phyloP scores from a whole-genome alignment of 2,888 invertebrate species.

The Vanessa cardui region DNA sequence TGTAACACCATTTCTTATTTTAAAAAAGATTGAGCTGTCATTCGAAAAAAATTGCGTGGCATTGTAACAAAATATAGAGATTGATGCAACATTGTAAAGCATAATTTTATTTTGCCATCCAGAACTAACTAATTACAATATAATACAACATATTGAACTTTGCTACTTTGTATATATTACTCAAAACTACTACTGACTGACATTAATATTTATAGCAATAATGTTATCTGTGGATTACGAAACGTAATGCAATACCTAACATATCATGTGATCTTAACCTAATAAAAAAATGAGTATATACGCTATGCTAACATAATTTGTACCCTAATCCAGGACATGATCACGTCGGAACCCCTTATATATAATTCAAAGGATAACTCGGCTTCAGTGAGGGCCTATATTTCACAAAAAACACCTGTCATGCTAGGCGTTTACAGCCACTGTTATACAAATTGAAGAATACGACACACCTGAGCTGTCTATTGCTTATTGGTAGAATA shows the following conservation, averaged over 20 bases:
- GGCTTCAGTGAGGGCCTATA: conserved; percentile 39
- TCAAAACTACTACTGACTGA: no score
- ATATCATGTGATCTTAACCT: neutral
- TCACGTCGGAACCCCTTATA: conserved; percentile 46
- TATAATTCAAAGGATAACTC: conserved; percentile 55
- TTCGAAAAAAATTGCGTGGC: no score
- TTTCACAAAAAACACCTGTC: conserved; percentile 34
- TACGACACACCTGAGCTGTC: conserved; percentile 35
- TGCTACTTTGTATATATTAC: no score
- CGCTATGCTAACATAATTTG: conserved; percentile 24
- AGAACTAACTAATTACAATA: no score
- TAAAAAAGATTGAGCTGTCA: no score
- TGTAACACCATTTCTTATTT: no score
- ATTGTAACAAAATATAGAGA: no score
- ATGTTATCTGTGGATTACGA: neutral
- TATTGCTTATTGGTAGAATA: neutral
- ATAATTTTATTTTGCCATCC: no score
- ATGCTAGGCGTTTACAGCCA: conserved; percentile 21
- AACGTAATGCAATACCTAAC: neutral
- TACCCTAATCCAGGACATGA: conserved; percentile 41
- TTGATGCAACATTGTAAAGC: no score
- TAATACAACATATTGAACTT: no score
- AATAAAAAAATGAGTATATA: neutral
- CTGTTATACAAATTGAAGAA: conserved; percentile 35
- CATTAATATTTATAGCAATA: no score